These are phyloP conservation scores for Urocyon cinereoargenteus DNA, from an alignment of 2,797 vertebrate genomes.

Conservation along the genomic window DNA sequence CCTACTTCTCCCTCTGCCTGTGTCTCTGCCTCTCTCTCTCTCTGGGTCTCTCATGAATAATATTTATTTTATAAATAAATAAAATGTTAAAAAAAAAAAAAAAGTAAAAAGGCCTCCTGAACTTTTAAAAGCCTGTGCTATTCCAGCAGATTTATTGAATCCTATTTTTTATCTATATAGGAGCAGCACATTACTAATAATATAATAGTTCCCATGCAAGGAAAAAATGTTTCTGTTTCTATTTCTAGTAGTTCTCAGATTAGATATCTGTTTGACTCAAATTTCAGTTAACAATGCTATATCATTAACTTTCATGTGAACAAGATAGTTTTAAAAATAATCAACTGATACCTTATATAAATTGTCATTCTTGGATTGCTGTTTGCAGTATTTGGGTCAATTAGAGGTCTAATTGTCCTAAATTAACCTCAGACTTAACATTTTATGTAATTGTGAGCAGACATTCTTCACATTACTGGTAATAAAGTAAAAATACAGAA, in stretches of 20 bases:
- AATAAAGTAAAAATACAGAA: conserved; percentile 49
- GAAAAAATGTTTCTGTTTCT: conserved; percentile 8
- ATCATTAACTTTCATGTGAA: conserved; percentile 22
- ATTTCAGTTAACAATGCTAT: neutral
- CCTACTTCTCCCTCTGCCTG: no score
- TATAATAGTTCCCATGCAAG: neutral
- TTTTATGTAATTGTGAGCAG: conserved; percentile 41
- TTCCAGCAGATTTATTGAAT: conserved; percentile 38
- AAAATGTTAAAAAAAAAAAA: no score
- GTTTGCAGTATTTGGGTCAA: conserved; percentile 14
- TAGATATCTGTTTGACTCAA: neutral
- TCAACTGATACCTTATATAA: conserved; percentile 31
- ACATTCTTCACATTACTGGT: conserved; percentile 24
- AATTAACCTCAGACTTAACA: conserved; percentile 24
- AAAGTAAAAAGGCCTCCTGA: neutral
- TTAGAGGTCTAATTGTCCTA: neutral
- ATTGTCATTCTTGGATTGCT: conserved; percentile 33
- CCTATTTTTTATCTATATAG: neutral
- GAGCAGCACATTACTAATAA: neutral
- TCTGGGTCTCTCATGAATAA: no score
- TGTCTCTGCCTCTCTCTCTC: no score
- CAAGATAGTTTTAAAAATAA: conserved; percentile 21
- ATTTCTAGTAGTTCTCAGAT: conserved; percentile 26
- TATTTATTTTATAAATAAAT: no score
- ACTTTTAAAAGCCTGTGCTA: neutral